Evolutionary conservation across 2,113 vertebrate species (phyloP), one percentile per base, ranked within the genome.

Genomic region (Oreotrochilus melanogaster): DNA sequence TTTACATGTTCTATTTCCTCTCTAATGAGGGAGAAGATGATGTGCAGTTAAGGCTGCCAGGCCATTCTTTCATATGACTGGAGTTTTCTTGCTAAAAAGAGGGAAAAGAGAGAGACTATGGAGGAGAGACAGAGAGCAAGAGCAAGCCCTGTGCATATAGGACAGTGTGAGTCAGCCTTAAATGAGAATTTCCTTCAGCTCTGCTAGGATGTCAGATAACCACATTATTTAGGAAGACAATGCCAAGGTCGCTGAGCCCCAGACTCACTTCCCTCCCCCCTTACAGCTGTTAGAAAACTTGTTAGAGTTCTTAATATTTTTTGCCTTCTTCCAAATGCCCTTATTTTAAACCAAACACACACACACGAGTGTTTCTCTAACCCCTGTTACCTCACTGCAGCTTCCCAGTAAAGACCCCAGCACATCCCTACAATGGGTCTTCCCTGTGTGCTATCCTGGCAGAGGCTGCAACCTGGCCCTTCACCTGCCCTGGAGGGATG

Each of bases 1-100:
- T 94, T 97, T 95, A 93, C 83, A 78, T 86, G 82, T 94, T 88
- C 85, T 91, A 75, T 89, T 93, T 92, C 39, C 0, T 94, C 82
- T 89, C 84, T 91, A 95, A 94, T 8, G 42, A 84, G 86, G 72
- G 92, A 89, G 54, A 86, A 62, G 96, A 75, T 31, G 84, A 91
- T 71, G 57, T 39, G 65, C 42, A 70, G 73, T 75, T 75, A 90
- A 92, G 39, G 70, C 88, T 96, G 90, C 93, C 72, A 74, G 86
- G 89, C 71, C 73, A 56, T 78, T 78, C 72, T 91, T 31, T 75
- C 82, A 65, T 78, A 37, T 39, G 57, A 86, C 72, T 78, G 65
- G 64, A 73, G 14, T 31, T 58, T 78, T 90, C 60, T 78, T 72
- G 56, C 69, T 78, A 19, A 39, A 72, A 75, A 50, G 37, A 71